These are phyloP conservation scores for Ctena decussata DNA, from an alignment of 2,888 invertebrate genomes.

Conservation along the genomic window DNA sequence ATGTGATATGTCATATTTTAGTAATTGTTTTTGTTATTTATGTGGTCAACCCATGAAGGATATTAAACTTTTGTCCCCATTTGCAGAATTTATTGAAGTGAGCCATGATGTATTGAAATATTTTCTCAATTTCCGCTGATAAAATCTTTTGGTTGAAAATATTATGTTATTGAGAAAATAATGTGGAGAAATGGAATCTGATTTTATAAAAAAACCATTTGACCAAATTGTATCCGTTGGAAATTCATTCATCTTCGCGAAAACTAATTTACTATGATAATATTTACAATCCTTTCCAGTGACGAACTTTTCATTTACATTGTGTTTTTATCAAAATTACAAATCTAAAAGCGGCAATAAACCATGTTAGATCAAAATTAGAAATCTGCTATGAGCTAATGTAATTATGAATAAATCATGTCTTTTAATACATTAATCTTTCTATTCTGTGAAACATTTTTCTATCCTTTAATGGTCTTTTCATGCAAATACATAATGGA, in stretches of 20 bases:
- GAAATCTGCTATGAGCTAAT: background rate
- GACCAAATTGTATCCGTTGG: background rate
- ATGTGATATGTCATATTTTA: slow-evolving; percentile 2
- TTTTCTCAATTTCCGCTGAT: background rate
- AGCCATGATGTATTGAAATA: background rate
- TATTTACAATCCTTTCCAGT: background rate
- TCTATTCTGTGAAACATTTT: background rate
- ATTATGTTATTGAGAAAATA: background rate
- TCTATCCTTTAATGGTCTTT: background rate
- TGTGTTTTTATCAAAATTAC: background rate
- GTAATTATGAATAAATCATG: slow-evolving; percentile 8
- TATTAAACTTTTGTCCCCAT: background rate
- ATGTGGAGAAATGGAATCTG: background rate
- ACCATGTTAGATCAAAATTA: slow-evolving; percentile 2
- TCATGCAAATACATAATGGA: slow-evolving; percentile 7
- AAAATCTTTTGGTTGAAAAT: background rate
- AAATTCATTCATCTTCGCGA: background rate
- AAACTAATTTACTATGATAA: background rate
- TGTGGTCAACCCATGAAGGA: background rate
- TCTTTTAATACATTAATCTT: background rate
- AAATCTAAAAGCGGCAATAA: background rate
- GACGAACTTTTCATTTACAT: background rate
- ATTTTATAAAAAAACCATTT: background rate
- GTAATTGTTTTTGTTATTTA: slow-evolving; percentile 2
- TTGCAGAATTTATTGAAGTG: background rate